Evolutionary conservation across 2,888 invertebrate genomes (phyloP), one percentile per base, ranked within the genome.

Genomic region (Rhingia campestris): DNA sequence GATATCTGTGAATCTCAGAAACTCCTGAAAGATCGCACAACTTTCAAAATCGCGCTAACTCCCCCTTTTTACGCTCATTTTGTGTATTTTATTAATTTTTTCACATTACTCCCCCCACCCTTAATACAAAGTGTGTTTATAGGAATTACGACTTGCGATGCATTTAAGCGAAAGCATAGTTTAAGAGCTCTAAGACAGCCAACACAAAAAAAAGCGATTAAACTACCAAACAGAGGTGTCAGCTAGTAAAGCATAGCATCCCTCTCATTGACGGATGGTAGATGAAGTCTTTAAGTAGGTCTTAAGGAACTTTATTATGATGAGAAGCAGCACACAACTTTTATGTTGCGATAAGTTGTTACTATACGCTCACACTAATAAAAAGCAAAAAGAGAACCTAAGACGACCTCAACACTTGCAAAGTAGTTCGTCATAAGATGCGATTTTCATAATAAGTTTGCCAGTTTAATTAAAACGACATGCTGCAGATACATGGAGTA

Each of bases 371-470:
- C 61, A 59, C 56, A 82, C 69, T 12, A 70, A 22, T 41, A 37
- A 45, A 7, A 39, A 66, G 63, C n/a, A 45, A 49, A 14, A 80
- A 67, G 58, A 64, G 33, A 4, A 43, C 33, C 22, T 4, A 76
- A 45, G 53, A 6, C 45, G 39, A 59, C 33, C 37, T 35, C 39
- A 14, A 6, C 41, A 63, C 74, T 41, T 43, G 56, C 54, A 49
- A 72, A 66, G 61, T 22, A 67, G 76, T 80, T 75, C 47, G 64
- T 58, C 53, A 70, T 75, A 80, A 75, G 70, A 61, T 70, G 69
- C 49, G 80, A 84, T 84, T 84, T 84, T 84, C 53, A 84, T 84
- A 80, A 84, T 80, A 84, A 84, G 69, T 84, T 84, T 84, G 74
- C 64, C 49, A 84, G 84, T 80, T 80, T 84, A 84, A 84, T 84